Evolutionary conservation across 2,113 vertebrate genomes (phyloP).

Genomic region (Numida meleagris): DNA sequence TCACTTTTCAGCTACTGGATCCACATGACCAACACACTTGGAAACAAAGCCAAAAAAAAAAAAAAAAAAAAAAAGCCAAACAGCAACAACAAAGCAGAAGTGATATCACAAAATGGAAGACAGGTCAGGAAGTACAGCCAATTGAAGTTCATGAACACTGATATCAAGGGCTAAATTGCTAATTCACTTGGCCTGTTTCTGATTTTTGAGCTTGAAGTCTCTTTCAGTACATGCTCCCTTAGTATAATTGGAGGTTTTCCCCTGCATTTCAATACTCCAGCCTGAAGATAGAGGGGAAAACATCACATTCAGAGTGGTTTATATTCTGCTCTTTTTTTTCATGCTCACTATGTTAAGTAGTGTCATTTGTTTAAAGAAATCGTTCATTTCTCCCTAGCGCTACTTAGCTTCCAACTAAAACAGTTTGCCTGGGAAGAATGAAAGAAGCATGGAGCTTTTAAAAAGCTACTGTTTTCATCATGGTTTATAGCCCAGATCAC

Average conservation of each 20-base stretch:
- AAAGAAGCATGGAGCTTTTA: slow-evolving; percentile 51
- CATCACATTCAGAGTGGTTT: slow-evolving; percentile 38
- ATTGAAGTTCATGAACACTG: not conserved
- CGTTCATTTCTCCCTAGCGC: slow-evolving; percentile 8
- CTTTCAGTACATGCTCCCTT: not conserved
- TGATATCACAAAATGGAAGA: slow-evolving; percentile 40
- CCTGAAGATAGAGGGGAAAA: not conserved
- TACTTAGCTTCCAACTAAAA: slow-evolving; percentile 55
- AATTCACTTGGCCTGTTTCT: not conserved
- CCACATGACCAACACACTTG: slow-evolving; percentile 10
- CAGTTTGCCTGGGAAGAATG: slow-evolving; percentile 38
- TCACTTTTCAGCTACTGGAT: slow-evolving; percentile 10
- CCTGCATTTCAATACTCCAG: slow-evolving; percentile 9
- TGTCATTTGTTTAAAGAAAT: slow-evolving; percentile 54
- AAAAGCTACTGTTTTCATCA: slow-evolving; percentile 71
- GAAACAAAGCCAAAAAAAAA: not conserved
- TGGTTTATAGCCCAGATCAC: slow-evolving; percentile 69
- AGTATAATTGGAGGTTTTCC: not conserved
- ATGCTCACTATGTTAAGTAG: slow-evolving; percentile 56
- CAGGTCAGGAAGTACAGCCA: not conserved
- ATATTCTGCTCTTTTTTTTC: slow-evolving; percentile 50
- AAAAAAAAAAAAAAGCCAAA: not conserved
- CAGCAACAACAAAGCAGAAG: not conserved
- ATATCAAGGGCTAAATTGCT: not conserved
- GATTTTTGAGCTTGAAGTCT: not conserved